Conservation (phyloP, 1,140 invertebrate genomes). For the Sipha flava region DNA sequence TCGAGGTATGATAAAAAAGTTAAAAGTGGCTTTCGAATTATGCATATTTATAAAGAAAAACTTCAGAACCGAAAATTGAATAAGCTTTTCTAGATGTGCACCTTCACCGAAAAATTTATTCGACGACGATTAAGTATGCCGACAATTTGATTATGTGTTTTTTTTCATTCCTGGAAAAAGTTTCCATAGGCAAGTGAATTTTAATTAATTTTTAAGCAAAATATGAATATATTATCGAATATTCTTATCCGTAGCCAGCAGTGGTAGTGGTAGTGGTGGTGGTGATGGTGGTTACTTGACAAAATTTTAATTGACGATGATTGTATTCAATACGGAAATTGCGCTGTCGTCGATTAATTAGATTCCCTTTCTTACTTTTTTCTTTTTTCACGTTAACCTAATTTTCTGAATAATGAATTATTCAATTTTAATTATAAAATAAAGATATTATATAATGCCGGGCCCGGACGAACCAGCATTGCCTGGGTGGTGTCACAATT, state of each 20-base stretch:
- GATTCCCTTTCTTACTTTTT: too few relatives aligned
- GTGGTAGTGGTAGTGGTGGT: too few relatives aligned
- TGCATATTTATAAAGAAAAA: conserved; percentile 4
- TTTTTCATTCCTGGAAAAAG: background rate
- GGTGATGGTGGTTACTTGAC: background rate
- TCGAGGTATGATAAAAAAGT: background rate
- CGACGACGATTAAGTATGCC: background rate
- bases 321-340: background rate
- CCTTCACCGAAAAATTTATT: background rate
- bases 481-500: too few relatives aligned
- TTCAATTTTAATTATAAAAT: background rate
- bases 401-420: background rate
- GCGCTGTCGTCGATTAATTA: background rate
- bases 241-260: background rate
- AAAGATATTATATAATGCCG: too few relatives aligned
- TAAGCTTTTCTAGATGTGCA: background rate
- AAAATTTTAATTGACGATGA: background rate
- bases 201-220: background rate
- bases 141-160: background rate
- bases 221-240: background rate
- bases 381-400: background rate
- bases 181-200: background rate
- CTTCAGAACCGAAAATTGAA: background rate
- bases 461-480: too few relatives aligned
- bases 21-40: background rate